These are phyloP conservation scores for Parelbella ahira DNA, from an alignment of 2,888 invertebrate species.

Conservation along the genomic window DNA sequence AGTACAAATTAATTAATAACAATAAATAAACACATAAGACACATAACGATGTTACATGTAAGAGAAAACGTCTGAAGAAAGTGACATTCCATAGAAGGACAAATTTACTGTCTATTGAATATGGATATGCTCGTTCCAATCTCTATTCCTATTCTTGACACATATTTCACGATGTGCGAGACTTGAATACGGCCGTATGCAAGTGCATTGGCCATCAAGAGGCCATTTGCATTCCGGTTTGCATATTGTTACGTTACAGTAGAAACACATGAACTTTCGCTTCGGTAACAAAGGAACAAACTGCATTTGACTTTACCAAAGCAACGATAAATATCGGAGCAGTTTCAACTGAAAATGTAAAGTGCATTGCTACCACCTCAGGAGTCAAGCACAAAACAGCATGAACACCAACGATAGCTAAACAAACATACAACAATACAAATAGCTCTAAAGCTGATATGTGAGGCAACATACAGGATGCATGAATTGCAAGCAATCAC, in stretches of 20 bases:
- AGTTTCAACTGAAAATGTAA: not conserved
- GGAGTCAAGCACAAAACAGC: constrained; percentile 33
- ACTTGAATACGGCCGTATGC: constrained; percentile 63
- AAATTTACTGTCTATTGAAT: constrained; percentile 49
- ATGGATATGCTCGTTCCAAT: constrained; percentile 45
- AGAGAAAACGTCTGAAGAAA: constrained; percentile 32
- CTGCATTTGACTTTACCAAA: constrained; percentile 67
- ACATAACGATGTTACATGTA: too few relatives aligned
- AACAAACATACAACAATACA: too few relatives aligned
- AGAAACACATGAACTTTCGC: constrained; percentile 55
- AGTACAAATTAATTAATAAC: constrained; percentile 23
- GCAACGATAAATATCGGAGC: too few relatives aligned
- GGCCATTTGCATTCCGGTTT: constrained; percentile 58
- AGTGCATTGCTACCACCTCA: constrained; percentile 40
- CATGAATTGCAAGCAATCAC: constrained; percentile 34
- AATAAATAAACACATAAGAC: constrained; percentile 21
- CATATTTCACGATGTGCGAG: constrained; percentile 51
- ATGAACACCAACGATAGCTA: constrained; percentile 32
- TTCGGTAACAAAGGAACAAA: constrained; percentile 55
- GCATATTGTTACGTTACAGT: constrained; percentile 55
- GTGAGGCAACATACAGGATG: constrained; percentile 32
- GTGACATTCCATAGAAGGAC: constrained; percentile 37
- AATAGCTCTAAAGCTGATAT: constrained; percentile 30
- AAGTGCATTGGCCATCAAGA: constrained; percentile 63
- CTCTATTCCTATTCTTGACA: constrained; percentile 50